These are phyloP conservation scores for Halictus rubicundus DNA, from an alignment of 1,140 invertebrate species.

Conservation along the genomic window DNA sequence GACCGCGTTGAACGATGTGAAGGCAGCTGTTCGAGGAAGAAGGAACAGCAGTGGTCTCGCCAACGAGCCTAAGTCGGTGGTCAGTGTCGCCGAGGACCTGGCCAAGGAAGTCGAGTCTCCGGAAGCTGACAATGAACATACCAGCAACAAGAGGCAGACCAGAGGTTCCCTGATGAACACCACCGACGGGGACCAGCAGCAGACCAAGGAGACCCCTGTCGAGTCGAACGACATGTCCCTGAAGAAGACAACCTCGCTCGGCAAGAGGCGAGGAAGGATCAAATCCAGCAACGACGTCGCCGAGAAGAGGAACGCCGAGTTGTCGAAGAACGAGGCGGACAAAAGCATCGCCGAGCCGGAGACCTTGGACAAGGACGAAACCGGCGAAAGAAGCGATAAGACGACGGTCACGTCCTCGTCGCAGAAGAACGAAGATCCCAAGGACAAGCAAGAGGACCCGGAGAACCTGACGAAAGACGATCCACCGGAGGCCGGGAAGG, in stretches of 20 bases:
- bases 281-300: slow-evolving; percentile 1
- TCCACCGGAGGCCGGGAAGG: background rate
- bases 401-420: too few species aligned
- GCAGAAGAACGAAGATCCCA: background rate
- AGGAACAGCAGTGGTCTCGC: slow-evolving; percentile 4
- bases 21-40: background rate
- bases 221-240: slow-evolving; percentile 1
- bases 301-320: background rate
- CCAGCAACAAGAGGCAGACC: slow-evolving; percentile 36
- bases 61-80: background rate
- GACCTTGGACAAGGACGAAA: background rate
- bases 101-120: background rate
- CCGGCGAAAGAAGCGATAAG: background rate
- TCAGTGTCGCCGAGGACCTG: background rate
- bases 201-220: background rate
- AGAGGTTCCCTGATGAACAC: slow-evolving; percentile 32
- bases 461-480: background rate
- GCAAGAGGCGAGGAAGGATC: slow-evolving; percentile 47
- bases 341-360: background rate
- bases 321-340: background rate
- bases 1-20: slow-evolving; percentile 11
- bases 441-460: background rate
- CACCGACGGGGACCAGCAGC: background rate
- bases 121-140: slow-evolving; percentile 8
- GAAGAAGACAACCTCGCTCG: slow-evolving; percentile 32